These are phyloP conservation scores for Sitophilus oryzae DNA, from an alignment of 1,140 invertebrate species.

Conservation along the genomic window DNA sequence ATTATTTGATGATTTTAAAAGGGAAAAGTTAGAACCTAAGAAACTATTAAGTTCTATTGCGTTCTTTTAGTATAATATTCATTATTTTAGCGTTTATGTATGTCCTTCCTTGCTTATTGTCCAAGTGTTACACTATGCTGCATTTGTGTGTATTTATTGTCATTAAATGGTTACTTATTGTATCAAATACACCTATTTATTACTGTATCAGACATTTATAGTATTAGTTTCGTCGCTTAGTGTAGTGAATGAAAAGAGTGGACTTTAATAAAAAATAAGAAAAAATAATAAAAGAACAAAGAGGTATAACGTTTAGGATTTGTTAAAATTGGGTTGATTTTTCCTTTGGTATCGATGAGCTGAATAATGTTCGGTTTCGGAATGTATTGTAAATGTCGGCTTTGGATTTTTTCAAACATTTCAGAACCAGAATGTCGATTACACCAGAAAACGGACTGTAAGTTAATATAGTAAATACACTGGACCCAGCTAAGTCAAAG, in stretches of 20 bases:
- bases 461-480: slow-evolving; percentile 34
- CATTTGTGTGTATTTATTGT: slow-evolving; percentile 46
- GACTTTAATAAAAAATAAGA: slow-evolving; percentile 16
- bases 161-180: slow-evolving; percentile 43
- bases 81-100: slow-evolving; percentile 35
- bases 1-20: neutral
- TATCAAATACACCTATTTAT: slow-evolving; percentile 42
- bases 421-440: slow-evolving; percentile 39
- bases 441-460: slow-evolving; percentile 32
- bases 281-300: no score
- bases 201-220: slow-evolving; percentile 41
- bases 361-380: slow-evolving; percentile 34
- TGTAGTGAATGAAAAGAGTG: slow-evolving; percentile 31
- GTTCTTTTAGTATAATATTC: slow-evolving; percentile 31
- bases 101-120: slow-evolving; percentile 45
- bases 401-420: slow-evolving; percentile 24
- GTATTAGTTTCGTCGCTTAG: slow-evolving; percentile 42
- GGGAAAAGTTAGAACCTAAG: neutral
- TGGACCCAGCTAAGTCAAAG: slow-evolving; percentile 21
- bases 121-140: slow-evolving; percentile 43
- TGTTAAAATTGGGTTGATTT: slow-evolving; percentile 34
- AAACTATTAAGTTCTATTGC: slow-evolving; percentile 34
- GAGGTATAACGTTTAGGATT: slow-evolving; percentile 33
- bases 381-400: slow-evolving; percentile 25
- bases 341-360: slow-evolving; percentile 28